These are phyloP conservation scores for Pachymerium ferrugineum DNA, from an alignment of 2,888 invertebrate genomes.

Conservation along the genomic window DNA sequence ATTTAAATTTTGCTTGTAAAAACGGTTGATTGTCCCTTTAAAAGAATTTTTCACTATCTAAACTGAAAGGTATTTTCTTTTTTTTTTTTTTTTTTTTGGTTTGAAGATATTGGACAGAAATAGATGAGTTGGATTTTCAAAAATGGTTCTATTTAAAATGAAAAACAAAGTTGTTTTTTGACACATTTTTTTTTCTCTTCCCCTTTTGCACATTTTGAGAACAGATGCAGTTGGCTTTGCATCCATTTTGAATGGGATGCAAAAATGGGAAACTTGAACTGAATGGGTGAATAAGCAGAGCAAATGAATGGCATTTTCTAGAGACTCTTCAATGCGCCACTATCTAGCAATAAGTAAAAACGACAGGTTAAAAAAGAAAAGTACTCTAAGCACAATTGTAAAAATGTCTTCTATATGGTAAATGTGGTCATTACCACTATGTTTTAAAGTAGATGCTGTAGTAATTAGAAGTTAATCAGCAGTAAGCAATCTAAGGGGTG, in stretches of 20 bases:
- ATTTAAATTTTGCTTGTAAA: no score
- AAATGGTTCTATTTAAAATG: no score
- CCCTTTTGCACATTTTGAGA: not conserved
- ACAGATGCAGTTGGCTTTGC: not conserved
- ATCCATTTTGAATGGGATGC: not conserved
- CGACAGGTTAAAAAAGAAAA: not conserved
- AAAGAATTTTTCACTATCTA: no score
- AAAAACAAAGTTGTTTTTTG: not conserved
- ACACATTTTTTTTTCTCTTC: not conserved
- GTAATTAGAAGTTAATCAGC: slow-evolving; percentile 6
- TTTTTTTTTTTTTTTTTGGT: not conserved
- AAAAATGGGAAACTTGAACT: not conserved
- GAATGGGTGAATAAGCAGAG: not conserved
- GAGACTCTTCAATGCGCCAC: not conserved
- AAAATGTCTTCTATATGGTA: not conserved
- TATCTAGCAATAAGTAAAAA: not conserved
- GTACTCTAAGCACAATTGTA: not conserved
- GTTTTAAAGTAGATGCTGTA: not conserved
- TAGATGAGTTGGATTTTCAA: no score
- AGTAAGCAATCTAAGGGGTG: not conserved
- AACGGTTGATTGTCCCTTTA: no score
- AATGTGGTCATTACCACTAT: not conserved
- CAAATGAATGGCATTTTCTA: not conserved
- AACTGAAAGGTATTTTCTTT: no score
- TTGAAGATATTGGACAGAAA: not conserved